Base-by-base conservation (phyloP, 2,797 vertebrate species). In the Pangasius mekongensis region DNA sequence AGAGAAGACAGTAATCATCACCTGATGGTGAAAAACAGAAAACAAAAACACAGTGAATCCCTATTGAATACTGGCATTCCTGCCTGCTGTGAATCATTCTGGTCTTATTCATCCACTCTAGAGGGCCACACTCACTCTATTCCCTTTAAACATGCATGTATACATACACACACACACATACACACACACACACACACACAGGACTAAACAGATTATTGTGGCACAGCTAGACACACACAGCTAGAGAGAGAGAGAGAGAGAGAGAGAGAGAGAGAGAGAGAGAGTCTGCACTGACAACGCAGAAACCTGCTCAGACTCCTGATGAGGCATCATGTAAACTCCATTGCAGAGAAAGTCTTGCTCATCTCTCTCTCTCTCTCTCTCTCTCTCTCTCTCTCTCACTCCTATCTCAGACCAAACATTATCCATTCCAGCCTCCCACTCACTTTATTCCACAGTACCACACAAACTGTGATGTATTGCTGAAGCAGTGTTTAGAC, bases 251-350 rank as follows among this genome's bases (percentile, higher is more conserved):
- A 14, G 36, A 58, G 69, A 76, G 60, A 67, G 82, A 85, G 20
- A 66, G 71, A 77, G 52, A 69, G 20, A 62, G 36, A 74, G 22
- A 22, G 58, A 74, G 49, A 43, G 64, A 56, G 11, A 66, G 39
- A 69, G 64, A 84, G 81, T 16, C 80, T 52, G 73, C 30, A 87
- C 91, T 92, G 90, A 90, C 89, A 43, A 83, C 56, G 87, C 90
- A 88, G 86, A 83, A 89, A 86, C 64, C 76, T 89, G 91, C 73
- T 60, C 82, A 84, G 87, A 91, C 89, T 91, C 87, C 86, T 87
- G 86, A 91, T 86, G 87, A 90, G 89, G 87, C 87, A 88, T 87
- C 88, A 88, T 3, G 87, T 86, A 87, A 76, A 64, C 86, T 89
- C 87, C 47, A 87, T 85, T 74, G 86, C 90, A 89, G 84, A 78